Conservation (phyloP, 2,888 invertebrate species). For the Ariolimax columbianus region DNA sequence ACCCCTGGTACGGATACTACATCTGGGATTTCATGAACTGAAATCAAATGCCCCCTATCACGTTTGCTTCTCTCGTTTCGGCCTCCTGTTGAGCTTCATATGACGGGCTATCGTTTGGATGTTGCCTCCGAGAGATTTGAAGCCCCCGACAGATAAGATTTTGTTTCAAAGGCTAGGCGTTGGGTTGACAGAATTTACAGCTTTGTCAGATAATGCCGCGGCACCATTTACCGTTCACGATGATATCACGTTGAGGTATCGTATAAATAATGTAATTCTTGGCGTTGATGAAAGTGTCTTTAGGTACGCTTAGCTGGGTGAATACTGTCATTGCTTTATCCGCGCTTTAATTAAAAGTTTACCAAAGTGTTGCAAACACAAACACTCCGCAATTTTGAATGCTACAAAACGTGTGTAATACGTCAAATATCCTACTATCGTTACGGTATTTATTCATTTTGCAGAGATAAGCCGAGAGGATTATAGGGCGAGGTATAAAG, state of each 20-base stretch:
- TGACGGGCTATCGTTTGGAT: conserved; percentile 4
- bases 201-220: neutral
- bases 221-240: neutral
- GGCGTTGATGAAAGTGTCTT: neutral
- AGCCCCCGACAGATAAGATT: conserved; percentile 16
- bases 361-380: no score
- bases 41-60: neutral
- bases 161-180: neutral
- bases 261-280: neutral
- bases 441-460: no score
- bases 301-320: no score
- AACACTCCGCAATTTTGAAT: no score
- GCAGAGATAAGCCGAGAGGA: no score
- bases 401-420: no score
- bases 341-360: no score
- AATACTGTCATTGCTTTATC: no score
- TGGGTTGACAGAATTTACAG: conserved; percentile 11
- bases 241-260: neutral
- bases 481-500: no score
- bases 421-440: no score
- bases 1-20: neutral
- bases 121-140: neutral
- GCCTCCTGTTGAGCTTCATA: conserved; percentile 1
- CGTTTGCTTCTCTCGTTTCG: neutral
- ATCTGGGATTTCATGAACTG: neutral